Base-by-base conservation (phyloP, 2,888 invertebrate species). In the Pyrgus malvae region DNA sequence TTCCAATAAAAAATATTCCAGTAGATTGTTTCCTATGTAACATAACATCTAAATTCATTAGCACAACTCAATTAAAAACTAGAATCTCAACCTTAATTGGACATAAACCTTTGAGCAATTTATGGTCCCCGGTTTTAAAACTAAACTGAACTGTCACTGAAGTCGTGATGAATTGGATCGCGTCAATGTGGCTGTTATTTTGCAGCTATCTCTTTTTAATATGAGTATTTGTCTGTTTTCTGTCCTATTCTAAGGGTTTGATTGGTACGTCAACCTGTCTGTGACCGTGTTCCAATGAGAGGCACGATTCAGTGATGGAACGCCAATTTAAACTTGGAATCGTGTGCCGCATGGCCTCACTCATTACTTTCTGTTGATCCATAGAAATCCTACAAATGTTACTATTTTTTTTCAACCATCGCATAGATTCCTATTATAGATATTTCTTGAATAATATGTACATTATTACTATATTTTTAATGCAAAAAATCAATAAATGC, bases 221-320 rank as follows among this genome's bases (percentile, higher is more conserved):
- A 44, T 57, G 49, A 37, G 35, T 29, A 41, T 58, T 59, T 56
- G 57, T 63, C 37, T 55, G 54, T 68, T 57, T 48, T 45, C 61
- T 67, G 61, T 71, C 69, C 68, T 65, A 73, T 64, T 75, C 70
- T 62, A 51, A 62, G 64, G 64, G 66, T 68, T 71, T 74, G 77
- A 80, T 80, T 78, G 75, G 78, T 69, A 70, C 76, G 70, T 78
- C 76, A 79, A 78, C 75, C 73, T 74, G 74, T 67, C 71, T 68
- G 73, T 67, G 70, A 68, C 69, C 63, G 70, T 69, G 58, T 57
- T 64, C 61, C 60, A 60, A 61, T 65, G 48, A 55, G 57, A 62
- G 58, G 45, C 64, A 62, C 61, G 63, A 65, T 55, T 59, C 58
- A 54, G 31, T 54, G 54, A 35, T 51, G 59, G 63, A 57, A 65